Base-by-base conservation (phyloP, 2,797 vertebrate species). In the Malurus splendens region DNA sequence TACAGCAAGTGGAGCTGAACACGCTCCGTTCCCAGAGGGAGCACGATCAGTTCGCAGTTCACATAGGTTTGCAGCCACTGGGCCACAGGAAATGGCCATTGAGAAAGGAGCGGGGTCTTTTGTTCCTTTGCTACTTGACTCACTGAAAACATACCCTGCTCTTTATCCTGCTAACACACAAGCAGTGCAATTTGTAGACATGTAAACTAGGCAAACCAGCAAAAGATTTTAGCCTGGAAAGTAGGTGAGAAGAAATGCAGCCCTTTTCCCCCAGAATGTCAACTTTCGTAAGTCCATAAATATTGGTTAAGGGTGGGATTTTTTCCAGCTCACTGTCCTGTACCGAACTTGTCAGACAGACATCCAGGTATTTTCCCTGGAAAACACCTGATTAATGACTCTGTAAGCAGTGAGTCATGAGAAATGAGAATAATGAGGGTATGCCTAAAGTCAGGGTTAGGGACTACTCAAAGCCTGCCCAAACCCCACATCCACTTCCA, bases 351-450 rank as follows among this genome's bases (percentile, higher is more conserved):
- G 76, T 82, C 79, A 91, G 87, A 94, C 76, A 57, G 60, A 82
- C 76, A 91, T 78, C 47, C n/a, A 94, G 87, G 48, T 89, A 90
- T 94, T 95, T 96, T 92, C 81, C 55, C 83, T 95, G 92, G 89
- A 82, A 95, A 89, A 91, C 18, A 66, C 6, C 2, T 79, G 38
- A 91, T 92, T 93, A 93, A 92, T 61, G 33, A 90, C 95, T 91
- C 95, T 95, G 54, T 79, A 94, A 86, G 61, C 47, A 87, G 56
- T 10, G 62, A 90, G 79, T 45, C 75, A 76, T 2, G 6, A 93
- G 77, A 87, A 96, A 86, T 67, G 32, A 61, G 70, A 93, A 90
- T 66, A 83, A 81, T 62, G 88, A 90, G 42, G 38, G n/a, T 74
- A 51, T 66, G 70, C 71, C 91, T 78, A 8, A 92, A 73, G 28